phyloP scores from a whole-genome alignment of 2,888 invertebrate species.

The Neoscelio sp. region DNA sequence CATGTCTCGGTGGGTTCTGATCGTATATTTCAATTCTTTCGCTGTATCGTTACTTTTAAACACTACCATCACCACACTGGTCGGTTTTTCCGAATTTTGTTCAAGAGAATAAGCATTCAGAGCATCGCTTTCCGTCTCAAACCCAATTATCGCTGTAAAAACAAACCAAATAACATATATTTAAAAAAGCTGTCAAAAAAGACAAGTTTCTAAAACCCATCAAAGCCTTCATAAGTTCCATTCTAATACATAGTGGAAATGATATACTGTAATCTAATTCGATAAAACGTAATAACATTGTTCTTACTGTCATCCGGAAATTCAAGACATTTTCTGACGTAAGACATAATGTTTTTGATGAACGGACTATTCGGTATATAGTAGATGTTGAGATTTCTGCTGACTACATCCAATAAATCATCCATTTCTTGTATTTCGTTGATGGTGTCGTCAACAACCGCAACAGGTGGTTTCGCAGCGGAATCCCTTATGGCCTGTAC shows the following conservation, averaged over 20 bases:
- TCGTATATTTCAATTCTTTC: constrained; percentile 75
- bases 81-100: constrained; percentile 63
- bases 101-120: constrained; percentile 70
- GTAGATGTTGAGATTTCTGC: constrained; percentile 68
- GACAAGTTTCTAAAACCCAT: too few relatives aligned
- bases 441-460: constrained; percentile 71
- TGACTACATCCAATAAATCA: constrained; percentile 14
- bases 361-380: constrained; percentile 75
- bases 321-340: constrained; percentile 72
- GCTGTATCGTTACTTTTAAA: constrained; percentile 72
- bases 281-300: too few relatives aligned
- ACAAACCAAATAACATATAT: too few relatives aligned
- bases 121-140: constrained; percentile 75
- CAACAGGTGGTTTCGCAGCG: constrained; percentile 69
- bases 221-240: too few relatives aligned
- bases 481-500: constrained; percentile 75
- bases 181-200: neutral
- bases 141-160: constrained; percentile 71
- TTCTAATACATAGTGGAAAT: too few relatives aligned
- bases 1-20: constrained; percentile 70
- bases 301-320: constrained; percentile 71
- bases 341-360: constrained; percentile 73
- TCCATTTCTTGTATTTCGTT: constrained; percentile 67
- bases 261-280: too few relatives aligned
- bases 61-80: constrained; percentile 73